Conservation (phyloP, 2,888 invertebrate species). For the Strigamia transsilvanica region DNA sequence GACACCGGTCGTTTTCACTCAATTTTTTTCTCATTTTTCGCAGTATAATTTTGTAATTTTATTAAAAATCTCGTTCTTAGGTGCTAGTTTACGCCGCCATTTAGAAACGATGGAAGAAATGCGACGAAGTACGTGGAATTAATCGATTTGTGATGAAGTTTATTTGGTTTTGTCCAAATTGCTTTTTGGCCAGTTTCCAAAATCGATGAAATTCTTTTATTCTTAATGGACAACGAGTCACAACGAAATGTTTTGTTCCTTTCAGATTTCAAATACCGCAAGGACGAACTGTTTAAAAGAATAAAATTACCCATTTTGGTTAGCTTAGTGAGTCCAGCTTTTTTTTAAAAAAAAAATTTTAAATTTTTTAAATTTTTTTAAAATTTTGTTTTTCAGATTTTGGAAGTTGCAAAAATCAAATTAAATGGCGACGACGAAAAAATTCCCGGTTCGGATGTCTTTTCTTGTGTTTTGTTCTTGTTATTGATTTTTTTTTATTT, state of each 20-base stretch:
- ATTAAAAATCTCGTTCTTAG: not conserved
- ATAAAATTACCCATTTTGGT: conserved; percentile 46
- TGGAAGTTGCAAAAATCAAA: conserved; percentile 14
- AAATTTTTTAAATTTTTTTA: not conserved
- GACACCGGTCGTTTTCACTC: conserved; percentile 41
- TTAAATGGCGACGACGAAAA: not conserved
- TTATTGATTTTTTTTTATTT: not conserved
- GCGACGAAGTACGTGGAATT: conserved; percentile 15
- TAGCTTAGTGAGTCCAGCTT: not conserved
- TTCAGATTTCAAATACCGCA: conserved; percentile 50
- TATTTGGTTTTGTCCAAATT: not conserved
- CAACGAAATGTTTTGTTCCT: not conserved
- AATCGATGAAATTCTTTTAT: conserved; percentile 18
- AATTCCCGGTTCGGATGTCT: not conserved
- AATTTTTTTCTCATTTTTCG: not conserved
- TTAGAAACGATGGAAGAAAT: conserved; percentile 41
- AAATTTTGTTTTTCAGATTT: not conserved
- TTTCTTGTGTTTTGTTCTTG: not conserved
- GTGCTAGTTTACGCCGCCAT: conserved; percentile 27
- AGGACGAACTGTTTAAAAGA: conserved; percentile 48
- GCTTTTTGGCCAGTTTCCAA: not conserved
- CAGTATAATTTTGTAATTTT: not conserved
- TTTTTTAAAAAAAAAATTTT: no score
- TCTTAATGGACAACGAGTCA: not conserved
- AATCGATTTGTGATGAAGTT: not conserved